Evolutionary conservation across 2,113 vertebrate genomes (phyloP), one percentile per base, ranked within the genome.

Genomic region (Pterocles gutturalis): DNA sequence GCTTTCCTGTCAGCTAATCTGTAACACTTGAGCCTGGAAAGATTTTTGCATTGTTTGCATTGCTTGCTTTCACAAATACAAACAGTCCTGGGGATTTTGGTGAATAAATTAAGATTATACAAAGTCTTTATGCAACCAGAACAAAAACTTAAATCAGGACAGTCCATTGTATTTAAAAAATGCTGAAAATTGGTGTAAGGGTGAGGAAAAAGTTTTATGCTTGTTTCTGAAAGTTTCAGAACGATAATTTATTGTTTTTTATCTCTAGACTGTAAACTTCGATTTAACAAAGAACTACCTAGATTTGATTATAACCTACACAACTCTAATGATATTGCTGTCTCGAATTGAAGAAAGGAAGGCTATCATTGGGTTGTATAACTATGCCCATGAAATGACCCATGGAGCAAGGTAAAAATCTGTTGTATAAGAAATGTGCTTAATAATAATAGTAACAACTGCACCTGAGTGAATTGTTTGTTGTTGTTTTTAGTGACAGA

Each of bases 241-340:
- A 13, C n/a, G 3, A 10, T 69, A 8, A 79, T 24, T 77, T 43
- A 48, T 75, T 91, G 20, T 8, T 60, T 90, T 95, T 93, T 84
- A 28, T 86, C 83, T 71, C 49, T 94, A 99, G 99, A 99, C 99
- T 97, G 99, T 99, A 97, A 99, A 99, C 97, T 99, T 99, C 95
- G 99, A 99, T 98, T 99, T 99, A 97, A 99, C 99, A 73, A 99
- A 98, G 97, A 99, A 99, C 98, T 99, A 99, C 98, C 98, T 99
- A 96, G 99, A 99, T 97, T 97, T 99, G 96, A 99, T 99, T 81
- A 99, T 99, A 98, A 99, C 99, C 3, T 99, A 99, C 98, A 99
- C 99, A 77, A 99, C 99, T 38, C 98, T 99, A 94, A 99, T 99
- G 99, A 99, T 99, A 61, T 93, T 99, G 49, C 98, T 99, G 93